Conservation (phyloP, 2,888 invertebrate genomes). For the Vandiemenella viatica region DNA sequence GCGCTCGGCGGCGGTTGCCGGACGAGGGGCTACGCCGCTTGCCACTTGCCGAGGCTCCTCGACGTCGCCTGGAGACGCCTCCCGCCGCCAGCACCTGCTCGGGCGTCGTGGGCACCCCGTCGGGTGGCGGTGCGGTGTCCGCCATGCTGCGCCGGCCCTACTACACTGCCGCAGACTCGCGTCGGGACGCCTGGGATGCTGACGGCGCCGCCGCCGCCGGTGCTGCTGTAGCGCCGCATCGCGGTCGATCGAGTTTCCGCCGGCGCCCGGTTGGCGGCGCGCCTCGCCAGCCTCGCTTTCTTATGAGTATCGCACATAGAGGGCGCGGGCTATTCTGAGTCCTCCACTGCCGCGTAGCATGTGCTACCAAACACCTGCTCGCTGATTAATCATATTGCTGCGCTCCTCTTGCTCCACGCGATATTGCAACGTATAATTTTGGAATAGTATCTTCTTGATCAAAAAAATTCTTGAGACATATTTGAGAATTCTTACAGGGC, state of each 20-base stretch:
- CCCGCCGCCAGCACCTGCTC: conserved; percentile 34
- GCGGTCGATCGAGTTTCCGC: no score
- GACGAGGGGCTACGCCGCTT: conserved; percentile 13
- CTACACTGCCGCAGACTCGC: neutral
- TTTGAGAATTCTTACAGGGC: no score
- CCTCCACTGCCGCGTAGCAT: no score
- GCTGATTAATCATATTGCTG: no score
- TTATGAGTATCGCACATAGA: neutral
- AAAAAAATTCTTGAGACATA: no score
- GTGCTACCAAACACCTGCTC: no score
- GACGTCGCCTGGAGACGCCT: conserved; percentile 40
- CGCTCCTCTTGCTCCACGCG: no score
- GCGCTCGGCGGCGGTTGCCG: conserved; percentile 8
- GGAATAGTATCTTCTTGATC: no score
- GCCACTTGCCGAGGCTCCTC: conserved; percentile 27
- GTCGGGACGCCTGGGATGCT: neutral
- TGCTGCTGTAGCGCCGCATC: no score
- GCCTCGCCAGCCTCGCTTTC: conserved; percentile 6
- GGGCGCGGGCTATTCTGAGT: no score
- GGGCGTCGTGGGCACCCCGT: conserved; percentile 22
- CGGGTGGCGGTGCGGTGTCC: no score
- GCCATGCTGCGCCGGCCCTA: neutral
- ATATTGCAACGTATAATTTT: no score
- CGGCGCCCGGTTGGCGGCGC: neutral
- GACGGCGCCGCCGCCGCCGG: neutral